Evolutionary conservation across 2,113 vertebrate genomes (phyloP), one percentile per base, ranked within the genome.

Genomic region (Engraulis encrasicolus): DNA sequence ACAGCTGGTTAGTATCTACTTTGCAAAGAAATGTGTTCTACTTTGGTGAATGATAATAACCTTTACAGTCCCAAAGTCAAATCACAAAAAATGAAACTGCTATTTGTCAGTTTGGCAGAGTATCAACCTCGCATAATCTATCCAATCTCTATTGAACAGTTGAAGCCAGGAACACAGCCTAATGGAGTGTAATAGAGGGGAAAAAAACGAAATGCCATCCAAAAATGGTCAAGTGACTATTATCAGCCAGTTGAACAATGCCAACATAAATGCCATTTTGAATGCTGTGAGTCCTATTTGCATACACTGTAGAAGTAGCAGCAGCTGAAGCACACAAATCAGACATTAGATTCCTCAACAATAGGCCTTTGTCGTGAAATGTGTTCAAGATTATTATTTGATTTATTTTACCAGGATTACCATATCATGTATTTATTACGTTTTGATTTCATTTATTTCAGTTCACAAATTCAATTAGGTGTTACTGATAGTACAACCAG

Each of bases 301-400:
- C 66, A 74, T 74, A 74, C 66, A 31, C 66, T 34, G 58, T 17
- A 74, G 31, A 23, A 74, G 40, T 45, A n/a, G n/a, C n/a, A n/a
- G n/a, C n/a, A n/a, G n/a, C 58, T 31, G 54, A 66, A 66, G 23
- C 58, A 31, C 27, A 74, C 66, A 74, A 74, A 74, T 31, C 66
- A 74, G 15, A 31, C 27, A 1, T 74, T 17, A 74, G 14, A 36
- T 2, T 74, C 66, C 14, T 12, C 66, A 74, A 23, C 66, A 74
- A 34, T 31, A 74, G 66, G 2, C 31, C 14, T 14, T 31, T 34
- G 5, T 5, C 15, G 14, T 31, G 2, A 31, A 31, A 66, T 66
- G 2, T 27, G 58, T 2, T 1, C 6, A 66, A 31, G 27, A 66
- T 31, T 23, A 66, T 27, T n/a, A 1, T 74, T 34, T 74, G 34